Base-by-base conservation (phyloP, 1,140 invertebrate species). In the Prorops nasuta region DNA sequence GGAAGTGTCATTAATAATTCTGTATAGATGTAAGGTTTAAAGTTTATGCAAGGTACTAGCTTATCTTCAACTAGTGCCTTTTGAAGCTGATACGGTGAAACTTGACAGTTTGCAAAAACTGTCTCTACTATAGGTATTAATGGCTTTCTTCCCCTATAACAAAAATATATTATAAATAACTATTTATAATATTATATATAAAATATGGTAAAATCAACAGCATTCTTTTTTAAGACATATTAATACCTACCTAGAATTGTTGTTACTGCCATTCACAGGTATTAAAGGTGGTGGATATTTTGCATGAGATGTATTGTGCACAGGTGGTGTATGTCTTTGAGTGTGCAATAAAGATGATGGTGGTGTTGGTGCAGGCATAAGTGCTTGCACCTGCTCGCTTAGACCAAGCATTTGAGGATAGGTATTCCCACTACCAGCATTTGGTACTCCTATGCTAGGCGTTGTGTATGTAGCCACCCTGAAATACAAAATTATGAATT, bases 21-120 rank as follows among this genome's bases (percentile, higher is more conserved):
- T 16, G 83, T 81, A 62, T 89, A 89, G 44, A 87, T 83, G 74
- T 87, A 90, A 6, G 89, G 88, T 77, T 92, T 91, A 69, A 87
- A 85, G 72, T 92, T 93, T 58, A 93, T 91, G 71, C 89, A 91
- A 28, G 86, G 87, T 57, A 92, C 84, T 80, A 89, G 83, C 72
- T 86, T 86, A 58, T 86, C 87, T 60, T 89, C 87, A 34, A 92
- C 85, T 39, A 88, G 78, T 16, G 88, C 87, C 66, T 88, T 88
- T 60, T 90, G 87, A 21, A 92, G 82, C 81, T 87, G 80, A 50
- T 83, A 83, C 50, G 75, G 75, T 51, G 84, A 84, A 62, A 83
- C 85, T 75, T 86, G 83, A 63, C 80, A 82, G 62, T 79, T 78
- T 51, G 77, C 62, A 37, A 80, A 76, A 51, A 71, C 77, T 45